These are phyloP conservation scores for Omphaloscelis lunosa DNA, from an alignment of 2,888 invertebrate species.

Conservation along the genomic window DNA sequence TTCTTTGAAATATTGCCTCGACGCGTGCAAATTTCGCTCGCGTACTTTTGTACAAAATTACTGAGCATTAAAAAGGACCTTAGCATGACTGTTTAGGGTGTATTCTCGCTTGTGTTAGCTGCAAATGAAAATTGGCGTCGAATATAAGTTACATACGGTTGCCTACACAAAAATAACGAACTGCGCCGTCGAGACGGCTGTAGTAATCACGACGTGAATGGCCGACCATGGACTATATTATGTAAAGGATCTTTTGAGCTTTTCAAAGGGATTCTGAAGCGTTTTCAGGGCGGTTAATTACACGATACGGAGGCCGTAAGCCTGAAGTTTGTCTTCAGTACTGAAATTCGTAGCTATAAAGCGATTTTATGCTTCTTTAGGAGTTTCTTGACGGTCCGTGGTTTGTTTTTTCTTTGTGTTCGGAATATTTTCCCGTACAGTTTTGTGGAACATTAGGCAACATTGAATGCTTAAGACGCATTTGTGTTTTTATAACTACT, in stretches of 20 bases:
- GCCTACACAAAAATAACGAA: slow-evolving; percentile 91
- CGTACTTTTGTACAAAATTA: slow-evolving; percentile 55
- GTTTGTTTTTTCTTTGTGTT: slow-evolving; percentile 68
- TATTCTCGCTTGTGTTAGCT: slow-evolving; percentile 60
- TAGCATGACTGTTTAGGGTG: slow-evolving; percentile 63
- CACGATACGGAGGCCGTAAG: slow-evolving; percentile 77
- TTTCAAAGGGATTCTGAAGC: slow-evolving; percentile 83
- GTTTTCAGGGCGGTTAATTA: slow-evolving; percentile 84
- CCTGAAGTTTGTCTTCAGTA: slow-evolving; percentile 74
- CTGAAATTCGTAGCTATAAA: slow-evolving; percentile 72
- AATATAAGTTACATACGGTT: slow-evolving; percentile 86
- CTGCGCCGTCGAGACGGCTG: slow-evolving; percentile 80
- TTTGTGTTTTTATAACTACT: slow-evolving; percentile 33
- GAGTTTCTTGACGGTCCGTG: slow-evolving; percentile 67
- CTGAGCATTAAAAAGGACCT: slow-evolving; percentile 57
- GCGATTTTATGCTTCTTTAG: slow-evolving; percentile 73
- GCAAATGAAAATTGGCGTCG: slow-evolving; percentile 72
- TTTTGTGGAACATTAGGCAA: slow-evolving; percentile 49
- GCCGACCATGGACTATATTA: slow-evolving; percentile 83
- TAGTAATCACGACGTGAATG: slow-evolving; percentile 86
- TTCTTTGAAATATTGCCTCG: slow-evolving; percentile 75
- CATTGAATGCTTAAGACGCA: slow-evolving; percentile 40
- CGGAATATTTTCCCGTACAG: slow-evolving; percentile 48
- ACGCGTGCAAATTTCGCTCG: slow-evolving; percentile 72
- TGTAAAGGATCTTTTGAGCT: slow-evolving; percentile 86